Evolutionary conservation across 2,888 invertebrate genomes (phyloP).

Genomic region (Plebejus argus): DNA sequence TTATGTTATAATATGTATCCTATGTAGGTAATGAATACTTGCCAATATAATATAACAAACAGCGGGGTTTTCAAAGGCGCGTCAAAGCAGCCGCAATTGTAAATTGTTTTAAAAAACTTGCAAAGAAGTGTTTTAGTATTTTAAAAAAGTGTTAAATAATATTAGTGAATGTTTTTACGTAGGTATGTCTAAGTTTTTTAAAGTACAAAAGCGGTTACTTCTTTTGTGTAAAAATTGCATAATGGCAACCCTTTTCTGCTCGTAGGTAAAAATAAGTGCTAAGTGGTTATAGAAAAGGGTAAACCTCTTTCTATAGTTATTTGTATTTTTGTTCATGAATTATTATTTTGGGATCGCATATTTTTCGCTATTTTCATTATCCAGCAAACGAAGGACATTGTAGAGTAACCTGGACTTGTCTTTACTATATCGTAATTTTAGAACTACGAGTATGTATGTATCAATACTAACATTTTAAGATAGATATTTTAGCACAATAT

Average conservation of each 20-base stretch:
- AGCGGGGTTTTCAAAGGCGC: neutral
- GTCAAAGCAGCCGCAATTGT: conserved; percentile 4
- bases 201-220: conserved; percentile 17
- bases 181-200: neutral
- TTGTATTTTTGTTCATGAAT: neutral
- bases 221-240: conserved; percentile 12
- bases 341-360: too few relatives aligned
- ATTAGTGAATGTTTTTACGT: neutral
- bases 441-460: too few relatives aligned
- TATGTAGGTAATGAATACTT: neutral
- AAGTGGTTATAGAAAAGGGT: conserved; percentile 53
- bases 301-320: neutral
- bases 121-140: conserved; percentile 3
- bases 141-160: conserved; percentile 6
- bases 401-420: too few relatives aligned
- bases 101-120: conserved; percentile 5
- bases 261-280: conserved; percentile 1
- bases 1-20: too few relatives aligned
- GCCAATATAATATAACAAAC: neutral
- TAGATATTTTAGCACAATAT: too few relatives aligned
- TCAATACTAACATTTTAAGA: too few relatives aligned
- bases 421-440: too few relatives aligned
- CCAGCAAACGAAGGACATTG: too few relatives aligned
- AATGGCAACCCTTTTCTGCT: conserved; percentile 19
- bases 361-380: too few relatives aligned